Evolutionary conservation across 2,888 invertebrate genomes (phyloP), one percentile per base, ranked within the genome.

Genomic region (Rhingia rostrata): DNA sequence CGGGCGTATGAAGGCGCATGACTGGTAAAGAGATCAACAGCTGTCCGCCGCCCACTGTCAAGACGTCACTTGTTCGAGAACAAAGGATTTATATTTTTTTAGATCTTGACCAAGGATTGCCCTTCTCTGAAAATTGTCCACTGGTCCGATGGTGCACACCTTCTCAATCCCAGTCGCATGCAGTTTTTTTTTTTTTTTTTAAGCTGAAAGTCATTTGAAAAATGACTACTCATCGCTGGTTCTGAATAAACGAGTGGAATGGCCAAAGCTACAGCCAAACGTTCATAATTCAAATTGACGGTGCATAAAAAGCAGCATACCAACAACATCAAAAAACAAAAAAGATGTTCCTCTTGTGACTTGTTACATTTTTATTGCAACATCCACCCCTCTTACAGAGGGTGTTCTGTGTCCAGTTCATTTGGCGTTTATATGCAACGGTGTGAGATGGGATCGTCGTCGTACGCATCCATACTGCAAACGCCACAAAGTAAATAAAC

Each of bases 401-500:
- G 58, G 35, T 12, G 30, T 39, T 56, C 37, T 12, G 10, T 22
- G 70, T 61, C 39, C 61, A 53, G 58, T 74, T 66, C 74, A 41
- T 51, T 66, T 41, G 49, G 64, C 41, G 63, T 54, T 2, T 22
- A 49, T 33, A 41, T 45, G 45, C 61, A 45, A 47, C 64, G 39
- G 43, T 41, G 7, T 12, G 43, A 32, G 43, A 37, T 37, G 6
- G 33, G 45, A 10, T 22, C 22, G 22, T 22, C 22, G 6, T n/a
- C 45, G 35, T 60, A 33, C 63, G 56, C 63, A 74, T 49, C 33
- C 49, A 70, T 41, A 49, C 10, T 47, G 47, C 47, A 45, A 78
- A 66, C 56, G 61, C 12, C 63, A 22, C 22, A 51, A 41, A 47
- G 79, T 84, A 84, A 84, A 79, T 79, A 79, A 84, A 84, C 79